Base-by-base conservation (phyloP, 2,113 vertebrate species). In the Barnardius zonarius region DNA sequence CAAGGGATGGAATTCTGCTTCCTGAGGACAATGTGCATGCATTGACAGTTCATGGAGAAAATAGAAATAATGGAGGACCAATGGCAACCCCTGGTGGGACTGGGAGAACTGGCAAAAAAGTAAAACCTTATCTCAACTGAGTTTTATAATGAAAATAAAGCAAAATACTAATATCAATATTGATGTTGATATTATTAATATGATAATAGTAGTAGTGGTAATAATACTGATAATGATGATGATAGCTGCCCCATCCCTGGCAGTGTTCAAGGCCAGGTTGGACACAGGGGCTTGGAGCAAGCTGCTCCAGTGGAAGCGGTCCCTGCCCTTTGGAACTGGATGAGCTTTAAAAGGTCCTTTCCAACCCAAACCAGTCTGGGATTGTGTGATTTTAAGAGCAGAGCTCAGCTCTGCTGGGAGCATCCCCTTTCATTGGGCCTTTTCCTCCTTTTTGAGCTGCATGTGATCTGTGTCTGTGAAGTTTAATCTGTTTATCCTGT, bases 401-500 rank as follows among this genome's bases (percentile, higher is more conserved):
- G 31, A 46, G 54, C 0, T 0, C 39, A 25, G 15, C 6, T 49
- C 3, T 2, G 2, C 17, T 2, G 5, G 28, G 33, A 67, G 7
- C 35, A 37, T 67, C 33, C 12, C 10, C 10, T 8, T 52, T 15
- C 25, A 15, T 44, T 2, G 0, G 27, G 52, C 23, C 20, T 31
- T 54, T 59, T 51, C 10, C 19, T n/a, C 33, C 37, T 35, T 46
- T 66, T 2, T 2, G 76, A 74, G 81, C 33, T 61, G 59, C 0
- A 0, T 46, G 37, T 0, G 9, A 96, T 54, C 63, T 7, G 7
- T 69, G 2, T 80, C 79, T 27, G 39, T 17, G 19, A n/a, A 61
- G 39, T 70, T 83, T 88, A 88, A 95, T 94, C 88, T 77, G 61
- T 96, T 94, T 93, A 81, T 92, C 80, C 86, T 77, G 64, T 67